Evolutionary conservation across 2,888 invertebrate genomes (phyloP).

Genomic region (Platycheirus albimanus): DNA sequence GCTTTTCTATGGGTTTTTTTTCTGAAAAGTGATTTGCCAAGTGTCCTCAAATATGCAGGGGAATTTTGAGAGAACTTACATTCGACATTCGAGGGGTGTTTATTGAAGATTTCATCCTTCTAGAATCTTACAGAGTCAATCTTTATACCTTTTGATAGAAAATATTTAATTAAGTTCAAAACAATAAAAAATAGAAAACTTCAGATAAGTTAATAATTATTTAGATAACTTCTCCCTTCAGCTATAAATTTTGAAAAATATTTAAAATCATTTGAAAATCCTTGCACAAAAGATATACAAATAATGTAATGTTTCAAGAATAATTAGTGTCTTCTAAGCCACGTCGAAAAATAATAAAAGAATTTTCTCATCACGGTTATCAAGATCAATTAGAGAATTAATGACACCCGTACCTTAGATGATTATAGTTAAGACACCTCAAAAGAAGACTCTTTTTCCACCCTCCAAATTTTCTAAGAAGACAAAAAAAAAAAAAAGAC

Average conservation of each 20-base stretch:
- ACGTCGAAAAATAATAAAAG: constrained; percentile 45
- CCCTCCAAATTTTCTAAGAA: constrained; percentile 17
- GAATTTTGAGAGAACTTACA: no score
- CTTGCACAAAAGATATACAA: constrained; percentile 16
- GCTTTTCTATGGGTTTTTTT: no score
- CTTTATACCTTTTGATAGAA: no score
- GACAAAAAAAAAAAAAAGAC: constrained; percentile 15
- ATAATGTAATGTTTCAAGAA: constrained; percentile 22
- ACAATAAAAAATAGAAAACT: not conserved
- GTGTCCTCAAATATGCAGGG: no score
- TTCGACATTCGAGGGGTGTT: no score
- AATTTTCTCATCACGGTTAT: constrained; percentile 68
- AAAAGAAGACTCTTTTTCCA: constrained; percentile 37
- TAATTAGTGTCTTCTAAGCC: constrained; percentile 59
- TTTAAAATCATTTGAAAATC: constrained; percentile 21
- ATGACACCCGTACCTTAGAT: constrained; percentile 59
- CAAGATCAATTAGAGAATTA: constrained; percentile 70
- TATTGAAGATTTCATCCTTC: no score
- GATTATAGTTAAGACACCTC: constrained; percentile 53
- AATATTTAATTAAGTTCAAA: no score
- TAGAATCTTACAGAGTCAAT: no score
- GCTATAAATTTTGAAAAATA: constrained; percentile 5
- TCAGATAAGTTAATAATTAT: not conserved
- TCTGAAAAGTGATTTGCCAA: no score
- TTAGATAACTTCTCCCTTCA: no score